These are phyloP conservation scores for Chelonia mydas DNA, from an alignment of 2,797 vertebrate genomes.

Conservation along the genomic window DNA sequence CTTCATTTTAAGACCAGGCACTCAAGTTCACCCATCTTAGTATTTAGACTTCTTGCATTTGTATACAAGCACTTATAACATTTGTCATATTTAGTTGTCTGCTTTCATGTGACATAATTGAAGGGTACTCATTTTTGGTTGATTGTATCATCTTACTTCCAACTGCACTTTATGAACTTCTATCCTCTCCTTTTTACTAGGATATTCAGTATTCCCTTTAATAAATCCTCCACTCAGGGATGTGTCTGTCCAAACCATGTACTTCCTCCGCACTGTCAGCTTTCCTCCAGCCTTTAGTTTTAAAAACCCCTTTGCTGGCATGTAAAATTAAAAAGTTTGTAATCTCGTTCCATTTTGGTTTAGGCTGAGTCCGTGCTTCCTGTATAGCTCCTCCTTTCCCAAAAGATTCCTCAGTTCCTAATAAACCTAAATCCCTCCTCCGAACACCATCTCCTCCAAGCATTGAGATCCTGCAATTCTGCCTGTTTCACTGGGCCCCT, in stretches of 20 bases:
- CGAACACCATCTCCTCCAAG: background rate
- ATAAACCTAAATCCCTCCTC: background rate
- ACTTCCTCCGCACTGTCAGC: no score
- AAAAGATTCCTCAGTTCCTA: background rate
- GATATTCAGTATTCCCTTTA: no score
- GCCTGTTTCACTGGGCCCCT: background rate
- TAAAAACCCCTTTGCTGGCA: background rate
- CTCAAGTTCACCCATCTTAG: background rate
- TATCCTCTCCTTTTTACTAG: no score
- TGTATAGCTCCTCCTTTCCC: background rate
- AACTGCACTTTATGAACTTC: background rate
- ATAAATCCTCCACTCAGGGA: no score
- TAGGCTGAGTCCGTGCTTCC: background rate
- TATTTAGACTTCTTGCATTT: background rate
- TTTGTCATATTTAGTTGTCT: background rate
- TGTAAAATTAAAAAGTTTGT: no score
- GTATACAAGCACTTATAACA: background rate
- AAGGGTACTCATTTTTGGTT: background rate
- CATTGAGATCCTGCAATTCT: background rate
- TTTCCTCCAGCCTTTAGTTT: background rate
- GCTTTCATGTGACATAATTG: background rate
- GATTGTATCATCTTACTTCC: background rate
- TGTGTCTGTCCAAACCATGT: no score
- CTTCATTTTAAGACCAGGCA: background rate
- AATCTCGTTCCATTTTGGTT: background rate